phyloP scores from a whole-genome alignment of 2,113 vertebrate genomes.

The Gadus macrocephalus region DNA sequence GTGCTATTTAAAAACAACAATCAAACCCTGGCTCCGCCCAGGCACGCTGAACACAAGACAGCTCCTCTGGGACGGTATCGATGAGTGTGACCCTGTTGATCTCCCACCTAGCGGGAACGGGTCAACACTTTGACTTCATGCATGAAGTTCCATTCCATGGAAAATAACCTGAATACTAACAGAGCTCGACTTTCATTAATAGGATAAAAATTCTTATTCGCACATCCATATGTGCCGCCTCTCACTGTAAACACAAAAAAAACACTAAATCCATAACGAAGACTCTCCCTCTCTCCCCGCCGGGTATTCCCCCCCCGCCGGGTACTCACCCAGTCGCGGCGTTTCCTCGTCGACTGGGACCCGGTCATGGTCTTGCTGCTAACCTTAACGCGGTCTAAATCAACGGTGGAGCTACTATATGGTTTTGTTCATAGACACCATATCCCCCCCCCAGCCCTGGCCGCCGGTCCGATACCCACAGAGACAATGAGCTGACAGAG shows the following conservation, averaged over 20 bases:
- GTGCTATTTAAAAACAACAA: background rate
- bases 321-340: constrained; percentile 65
- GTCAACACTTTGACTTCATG: background rate
- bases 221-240: background rate
- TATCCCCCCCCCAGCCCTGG: too few species aligned
- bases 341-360: constrained; percentile 51
- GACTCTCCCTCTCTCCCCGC: background rate
- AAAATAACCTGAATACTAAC: too few species aligned
- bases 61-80: constrained; percentile 37
- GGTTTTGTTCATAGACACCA: too few species aligned
- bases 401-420: background rate
- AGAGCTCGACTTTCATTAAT: too few species aligned
- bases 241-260: too few species aligned
- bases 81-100: background rate
- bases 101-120: too few species aligned
- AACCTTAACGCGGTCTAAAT: constrained; percentile 32
- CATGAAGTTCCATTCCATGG: background rate
- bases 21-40: background rate
- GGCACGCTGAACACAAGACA: background rate
- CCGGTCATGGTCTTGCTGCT: constrained; percentile 59
- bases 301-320: constrained; percentile 16
- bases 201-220: background rate
- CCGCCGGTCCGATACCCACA: too few species aligned
- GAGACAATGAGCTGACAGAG: background rate
- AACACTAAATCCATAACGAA: constrained; percentile 15